Base-by-base conservation (phyloP, 2,797 vertebrate genomes). In the Hydrophis major region DNA sequence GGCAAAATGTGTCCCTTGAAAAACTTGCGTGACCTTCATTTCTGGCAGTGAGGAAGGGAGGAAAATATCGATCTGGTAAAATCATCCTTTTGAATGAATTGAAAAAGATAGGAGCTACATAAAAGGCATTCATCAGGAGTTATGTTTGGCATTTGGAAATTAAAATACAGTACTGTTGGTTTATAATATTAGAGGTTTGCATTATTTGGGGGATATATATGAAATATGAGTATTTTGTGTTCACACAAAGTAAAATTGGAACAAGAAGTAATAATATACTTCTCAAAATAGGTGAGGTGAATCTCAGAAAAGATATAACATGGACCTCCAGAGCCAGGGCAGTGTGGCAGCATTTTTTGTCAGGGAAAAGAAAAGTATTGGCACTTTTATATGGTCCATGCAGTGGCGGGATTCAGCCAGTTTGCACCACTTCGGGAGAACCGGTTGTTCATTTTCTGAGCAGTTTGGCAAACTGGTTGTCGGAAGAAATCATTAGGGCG, bases 21-120 rank as follows among this genome's bases (percentile, higher is more conserved):
- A 78, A 83, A 83, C 37, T 25, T 47, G 74, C 25, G 37, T 25
- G 37, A 83, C 74, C 37, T 47, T 83, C 74, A 83, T 42, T 60
- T 92, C 56, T 96, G 89, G 78, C 1, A 6, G 89, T 27, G 28
- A 47, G 28, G 55, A 74, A 57, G 37, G 59, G 90, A 53, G 47
- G 66, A 60, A 27, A 94, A 92, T 3, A 27, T 0, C 1, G 8
- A 57, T 50, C 25, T 2, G 56, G 87, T 88, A n/a, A 59, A 28
- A 27, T 50, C 50, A 25, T 66, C 0, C 0, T 13, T 93, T 56
- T 86, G 53, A 69, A 28, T 27, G 53, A 42, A 60, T 37, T 50
- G 37, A 74, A 37, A 86, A 61, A 3, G 8, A 28, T 16, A 20
- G 6, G 20, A 91, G 53, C 11, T 92, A 28, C 37, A 90, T 2